Base-by-base conservation (phyloP, 1,140 invertebrate genomes). In the Neodiprion fabricii region DNA sequence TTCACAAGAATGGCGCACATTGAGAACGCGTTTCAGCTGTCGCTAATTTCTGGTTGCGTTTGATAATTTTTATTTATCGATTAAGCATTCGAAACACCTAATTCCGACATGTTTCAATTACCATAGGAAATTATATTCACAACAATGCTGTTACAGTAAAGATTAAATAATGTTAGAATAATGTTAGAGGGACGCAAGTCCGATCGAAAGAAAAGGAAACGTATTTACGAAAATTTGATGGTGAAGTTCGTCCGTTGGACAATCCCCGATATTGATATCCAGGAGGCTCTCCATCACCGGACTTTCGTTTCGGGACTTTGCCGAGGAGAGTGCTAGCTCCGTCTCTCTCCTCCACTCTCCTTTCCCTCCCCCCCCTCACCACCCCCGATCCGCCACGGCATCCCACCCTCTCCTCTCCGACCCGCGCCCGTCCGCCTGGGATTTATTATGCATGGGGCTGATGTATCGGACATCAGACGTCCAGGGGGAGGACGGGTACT, bases 371-470 rank as follows among this genome's bases (percentile, higher is more conserved):
- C 69, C 48, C 65, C 48, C 28, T 48, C 48, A 23, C 48, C 23
- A 10, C 61, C 10, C 9, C 71, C 17, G 17, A 21, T 21, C 17
- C 17, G 17, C 17, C 17, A 21, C 17, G 17, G 17, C 17, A 21
- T 74, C 74, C 67, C 61, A 49, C 47, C 11, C 10, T 48, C 53
- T 73, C 23, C 70, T 72, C 47, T 75, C 49, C 53, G 21, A n/a
- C 7, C 23, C 50, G 17, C 76, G 74, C 67, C 72, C 74, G 73
- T 70, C 71, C 71, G 72, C n/a, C 72, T 21, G 76, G 81, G 78
- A 83, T 87, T 84, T 83, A 85, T 86, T 84, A 85, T 86, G 82
- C 83, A 85, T 79, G 79, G 79, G 76, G 78, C 78, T 82, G 81
- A 85, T 82, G 80, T 85, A 86, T 87, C 81, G 85, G 84, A 85